A percentile compares a stretch with the other conserved stretches of the same genome.
phyloP scores from a whole-genome alignment of 1,140 invertebrate species.

The Panagrolaimus sp. region DNA sequence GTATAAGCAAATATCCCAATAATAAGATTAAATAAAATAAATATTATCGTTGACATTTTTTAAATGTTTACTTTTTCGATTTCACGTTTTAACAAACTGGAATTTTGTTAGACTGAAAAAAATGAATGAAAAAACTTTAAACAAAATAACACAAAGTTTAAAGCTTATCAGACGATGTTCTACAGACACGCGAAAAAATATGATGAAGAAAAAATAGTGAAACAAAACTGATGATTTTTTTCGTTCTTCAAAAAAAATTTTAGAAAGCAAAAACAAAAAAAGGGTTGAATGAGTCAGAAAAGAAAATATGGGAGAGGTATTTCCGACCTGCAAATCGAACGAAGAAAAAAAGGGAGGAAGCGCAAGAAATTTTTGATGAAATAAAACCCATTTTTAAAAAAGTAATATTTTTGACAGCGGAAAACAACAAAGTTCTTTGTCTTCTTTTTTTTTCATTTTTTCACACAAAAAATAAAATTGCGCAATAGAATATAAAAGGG shows the following conservation, averaged over 20 bases:
- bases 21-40: conserved; percentile 4
- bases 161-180: conserved; percentile 1
- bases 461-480: not conserved
- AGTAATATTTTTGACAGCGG: not conserved
- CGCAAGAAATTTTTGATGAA: not conserved
- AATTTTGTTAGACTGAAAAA: not conserved
- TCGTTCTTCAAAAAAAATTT: not conserved
- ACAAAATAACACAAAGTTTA: not conserved
- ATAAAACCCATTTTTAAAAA: not conserved
- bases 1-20: conserved; percentile 4
- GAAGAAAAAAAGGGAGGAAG: conserved; percentile 1
- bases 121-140: not conserved
- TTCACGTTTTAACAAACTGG: not conserved
- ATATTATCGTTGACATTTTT: conserved; percentile 10
- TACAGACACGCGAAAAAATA: too few relatives aligned
- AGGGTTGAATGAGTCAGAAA: not conserved
- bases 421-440: not conserved
- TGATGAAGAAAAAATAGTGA: too few relatives aligned
- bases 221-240: too few relatives aligned
- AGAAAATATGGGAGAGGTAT: not conserved
- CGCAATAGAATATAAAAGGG: not conserved
- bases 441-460: not conserved
- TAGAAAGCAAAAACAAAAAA: conserved; percentile 1
- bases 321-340: not conserved
- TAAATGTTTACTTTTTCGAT: not conserved